Evolutionary conservation across 2,113 vertebrate genomes (phyloP).

Genomic region (Acinonyx jubatus): DNA sequence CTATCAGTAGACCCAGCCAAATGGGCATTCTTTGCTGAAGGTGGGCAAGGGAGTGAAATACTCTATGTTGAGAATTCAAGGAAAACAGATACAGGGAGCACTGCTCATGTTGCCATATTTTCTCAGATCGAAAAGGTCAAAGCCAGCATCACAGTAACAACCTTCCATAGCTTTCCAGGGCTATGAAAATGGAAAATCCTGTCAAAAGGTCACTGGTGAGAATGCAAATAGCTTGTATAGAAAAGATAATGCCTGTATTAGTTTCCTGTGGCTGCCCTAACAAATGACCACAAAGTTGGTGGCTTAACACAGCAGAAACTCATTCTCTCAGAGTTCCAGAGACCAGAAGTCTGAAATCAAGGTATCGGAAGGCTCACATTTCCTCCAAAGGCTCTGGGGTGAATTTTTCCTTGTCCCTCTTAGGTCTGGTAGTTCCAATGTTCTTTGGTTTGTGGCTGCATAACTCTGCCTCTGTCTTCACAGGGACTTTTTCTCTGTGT

Average conservation of each 20-base stretch:
- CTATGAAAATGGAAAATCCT: background rate
- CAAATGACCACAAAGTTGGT: background rate
- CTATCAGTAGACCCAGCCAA: background rate
- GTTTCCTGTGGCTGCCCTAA: background rate
- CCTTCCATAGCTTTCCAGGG: background rate
- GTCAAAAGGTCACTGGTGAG: background rate
- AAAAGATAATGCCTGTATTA: background rate
- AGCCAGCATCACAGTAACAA: background rate
- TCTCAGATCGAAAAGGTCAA: background rate
- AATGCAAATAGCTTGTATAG: background rate
- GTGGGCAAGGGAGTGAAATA: background rate
- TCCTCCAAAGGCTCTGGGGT: background rate
- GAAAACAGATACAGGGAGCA: background rate
- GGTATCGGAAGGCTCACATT: background rate
- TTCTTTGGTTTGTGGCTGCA: background rate
- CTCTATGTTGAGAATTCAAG: background rate
- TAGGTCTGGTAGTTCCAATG: background rate
- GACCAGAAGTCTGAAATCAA: background rate
- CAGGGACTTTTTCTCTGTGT: background rate
- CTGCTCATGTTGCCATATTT: background rate
- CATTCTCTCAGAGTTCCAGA: background rate
- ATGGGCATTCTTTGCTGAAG: background rate
- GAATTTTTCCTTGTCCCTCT: fast-evolving
- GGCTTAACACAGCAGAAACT: background rate
- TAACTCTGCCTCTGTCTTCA: background rate